Percentiles rank a stretch among this genome's conserved stretches.
Evolutionary conservation across 1,140 invertebrate species (phyloP).

Genomic region (Yoshiicerus persimilis): DNA sequence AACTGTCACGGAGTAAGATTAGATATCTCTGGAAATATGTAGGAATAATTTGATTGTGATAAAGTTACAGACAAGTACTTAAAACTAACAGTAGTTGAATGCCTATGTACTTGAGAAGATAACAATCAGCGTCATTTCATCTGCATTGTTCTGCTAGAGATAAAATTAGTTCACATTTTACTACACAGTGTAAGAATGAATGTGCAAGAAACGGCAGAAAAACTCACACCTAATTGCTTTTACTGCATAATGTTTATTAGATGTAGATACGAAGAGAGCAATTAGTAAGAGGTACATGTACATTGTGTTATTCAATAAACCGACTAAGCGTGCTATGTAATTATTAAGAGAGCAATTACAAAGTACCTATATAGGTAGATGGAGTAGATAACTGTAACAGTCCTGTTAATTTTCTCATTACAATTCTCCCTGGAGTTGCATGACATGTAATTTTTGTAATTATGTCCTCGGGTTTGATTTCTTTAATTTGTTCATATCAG

Average conservation of each 20-base stretch:
- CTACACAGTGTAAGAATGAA: no score
- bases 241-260: background rate
- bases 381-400: background rate
- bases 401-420: background rate
- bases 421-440: background rate
- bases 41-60: no score
- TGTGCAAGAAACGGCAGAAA: background rate
- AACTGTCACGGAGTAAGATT: no score
- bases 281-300: background rate
- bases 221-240: background rate
- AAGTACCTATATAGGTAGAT: background rate
- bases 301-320: no score
- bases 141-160: background rate
- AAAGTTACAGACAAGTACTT: background rate
- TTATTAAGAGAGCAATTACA: background rate
- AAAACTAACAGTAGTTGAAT: background rate
- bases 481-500: background rate
- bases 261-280: background rate
- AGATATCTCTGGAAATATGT: no score
- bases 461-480: background rate
- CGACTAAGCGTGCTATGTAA: background rate
- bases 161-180: background rate
- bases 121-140: background rate
- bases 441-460: background rate
- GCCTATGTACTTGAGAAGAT: background rate